phyloP scores from a whole-genome alignment of 2,888 invertebrate species.

The Lasius fuliginosus region DNA sequence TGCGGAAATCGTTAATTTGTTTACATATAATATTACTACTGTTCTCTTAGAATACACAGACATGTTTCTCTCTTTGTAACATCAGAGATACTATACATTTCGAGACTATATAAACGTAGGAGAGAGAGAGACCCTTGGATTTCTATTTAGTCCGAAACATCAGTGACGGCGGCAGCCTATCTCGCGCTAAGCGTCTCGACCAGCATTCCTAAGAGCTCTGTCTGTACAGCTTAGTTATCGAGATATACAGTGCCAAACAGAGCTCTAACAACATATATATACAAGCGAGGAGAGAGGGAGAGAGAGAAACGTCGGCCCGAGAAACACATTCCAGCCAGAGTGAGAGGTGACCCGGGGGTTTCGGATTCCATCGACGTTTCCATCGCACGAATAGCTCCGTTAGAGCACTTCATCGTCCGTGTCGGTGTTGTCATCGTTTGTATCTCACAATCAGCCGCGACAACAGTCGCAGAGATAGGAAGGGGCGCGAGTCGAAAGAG shows the following conservation, averaged over 20 bases:
- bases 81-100: conserved; percentile 32
- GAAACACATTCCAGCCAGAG: conserved; percentile 48
- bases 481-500: conserved; percentile 30
- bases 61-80: conserved; percentile 24
- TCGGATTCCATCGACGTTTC: conserved; percentile 57
- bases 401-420: conserved; percentile 51
- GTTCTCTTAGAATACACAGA: not conserved
- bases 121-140: conserved; percentile 27
- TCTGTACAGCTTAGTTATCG: conserved; percentile 52
- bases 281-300: not conserved
- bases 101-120: conserved; percentile 19
- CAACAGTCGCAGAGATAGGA: conserved; percentile 34
- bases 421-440: conserved; percentile 31
- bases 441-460: not conserved
- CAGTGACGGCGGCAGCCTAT: conserved; percentile 32
- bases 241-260: conserved; percentile 39
- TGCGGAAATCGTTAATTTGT: not conserved
- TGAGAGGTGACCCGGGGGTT: conserved; percentile 36
- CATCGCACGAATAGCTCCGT: conserved; percentile 57
- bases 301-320: conserved; percentile 38
- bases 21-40: not conserved
- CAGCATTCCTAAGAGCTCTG: conserved; percentile 45
- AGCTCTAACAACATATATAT: not conserved
- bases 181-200: conserved; percentile 37
- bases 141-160: conserved; percentile 45